Base-by-base conservation (phyloP, 2,113 vertebrate genomes). In the Spilogale gracilis region DNA sequence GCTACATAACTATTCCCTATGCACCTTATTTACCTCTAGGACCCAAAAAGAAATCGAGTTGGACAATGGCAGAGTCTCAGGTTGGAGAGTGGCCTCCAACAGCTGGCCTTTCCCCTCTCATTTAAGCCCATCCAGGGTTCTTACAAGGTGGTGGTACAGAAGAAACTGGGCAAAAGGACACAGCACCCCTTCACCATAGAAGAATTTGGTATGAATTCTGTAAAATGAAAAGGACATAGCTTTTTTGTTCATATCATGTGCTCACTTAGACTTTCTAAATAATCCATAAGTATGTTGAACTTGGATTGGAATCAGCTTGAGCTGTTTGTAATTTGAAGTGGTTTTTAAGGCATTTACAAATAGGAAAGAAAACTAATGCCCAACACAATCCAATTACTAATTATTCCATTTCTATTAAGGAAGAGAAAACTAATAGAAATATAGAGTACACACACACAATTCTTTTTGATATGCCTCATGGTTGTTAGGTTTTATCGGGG, bases 131-230 rank as follows among this genome's bases (percentile, higher is more conserved):
- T 95, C 10, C 86, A 95, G 92, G 99, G 99, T 6, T 97, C 96
- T 71, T 99, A 99, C 97, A 95, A 13, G 0, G 78, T 99, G 67
- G 96, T 98, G 92, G 97, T 73, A 27, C 61, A 98, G 82, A 98
- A 97, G 63, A 32, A 87, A 9, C 95, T 94, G 6, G 97, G 97
- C 9, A 67, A 21, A 3, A 97, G 0, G 0, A 4, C 91, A 63
- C 27, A 3, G 9, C 98, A 98, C 18, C 0, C 43, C 20, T 99
- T 99, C 96, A 94, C 76, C 0, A 98, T 99, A 96, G 92, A 99
- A 25, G 98, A 99, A 88, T 99, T 99, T 63, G 99, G 99, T 99
- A 99, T 95, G 97, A 13, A 78, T 45, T 9, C n/a, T 38, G 27
- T 52, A 74, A 78, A 17, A 17, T 82, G 45, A 54, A 89, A 54